phyloP scores from a whole-genome alignment of 2,888 invertebrate species.

The Drosophila neoperkinsi region DNA sequence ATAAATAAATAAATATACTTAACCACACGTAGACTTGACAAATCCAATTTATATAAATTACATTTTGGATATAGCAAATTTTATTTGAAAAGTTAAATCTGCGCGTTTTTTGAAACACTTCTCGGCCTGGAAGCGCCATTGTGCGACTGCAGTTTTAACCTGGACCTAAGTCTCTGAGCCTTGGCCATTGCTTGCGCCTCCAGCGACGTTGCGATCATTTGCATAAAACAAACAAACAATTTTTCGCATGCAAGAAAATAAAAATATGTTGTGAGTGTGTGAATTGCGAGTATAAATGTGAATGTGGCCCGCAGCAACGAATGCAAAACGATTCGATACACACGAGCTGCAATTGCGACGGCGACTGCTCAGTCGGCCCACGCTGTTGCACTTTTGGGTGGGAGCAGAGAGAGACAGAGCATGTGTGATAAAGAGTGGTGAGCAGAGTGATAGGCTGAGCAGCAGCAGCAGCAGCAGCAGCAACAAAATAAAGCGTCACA shows the following conservation, averaged over 20 bases:
- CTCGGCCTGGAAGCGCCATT: not conserved
- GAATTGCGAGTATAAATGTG: constrained; percentile 45
- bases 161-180: constrained; percentile 14
- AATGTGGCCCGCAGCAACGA: constrained; percentile 69
- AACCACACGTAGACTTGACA: not conserved
- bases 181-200: constrained; percentile 25
- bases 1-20: not conserved
- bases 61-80: not conserved
- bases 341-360: constrained; percentile 35
- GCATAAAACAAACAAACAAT: constrained; percentile 79
- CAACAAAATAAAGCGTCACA: constrained; percentile 67
- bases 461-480: constrained; percentile 5
- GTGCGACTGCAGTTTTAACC: constrained; percentile 4
- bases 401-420: constrained; percentile 13
- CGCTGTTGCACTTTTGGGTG: constrained; percentile 23
- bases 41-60: not conserved
- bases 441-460: constrained; percentile 26
- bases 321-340: constrained; percentile 68
- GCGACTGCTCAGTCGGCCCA: constrained; percentile 46
- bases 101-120: not conserved
- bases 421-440: constrained; percentile 5
- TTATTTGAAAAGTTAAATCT: too few species aligned
- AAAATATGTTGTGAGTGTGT: constrained; percentile 25
- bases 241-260: constrained; percentile 32
- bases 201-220: constrained; percentile 66